Percentiles rank a stretch among this genome's conserved stretches.
Conservation (phyloP, 2,113 vertebrate genomes). For the Psilopsiagon aymara region DNA sequence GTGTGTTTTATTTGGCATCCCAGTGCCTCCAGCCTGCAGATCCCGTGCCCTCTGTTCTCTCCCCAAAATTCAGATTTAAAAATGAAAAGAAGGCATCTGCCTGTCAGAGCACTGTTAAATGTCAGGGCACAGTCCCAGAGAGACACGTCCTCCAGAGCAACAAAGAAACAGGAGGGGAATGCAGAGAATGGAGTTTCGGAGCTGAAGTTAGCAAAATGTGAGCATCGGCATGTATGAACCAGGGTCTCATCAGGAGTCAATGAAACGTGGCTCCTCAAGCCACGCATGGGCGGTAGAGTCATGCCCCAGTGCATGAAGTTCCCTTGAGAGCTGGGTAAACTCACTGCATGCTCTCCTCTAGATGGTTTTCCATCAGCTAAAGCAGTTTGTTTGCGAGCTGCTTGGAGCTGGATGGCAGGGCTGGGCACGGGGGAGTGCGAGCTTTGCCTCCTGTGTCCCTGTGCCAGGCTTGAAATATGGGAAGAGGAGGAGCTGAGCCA, state of each 20-base stretch:
- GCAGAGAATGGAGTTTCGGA: not conserved
- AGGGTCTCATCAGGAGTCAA: conserved; percentile 7
- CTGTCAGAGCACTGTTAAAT: not conserved
- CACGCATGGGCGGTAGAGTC: not conserved
- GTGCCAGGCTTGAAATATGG: not conserved
- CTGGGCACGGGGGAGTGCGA: not conserved
- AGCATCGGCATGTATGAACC: not conserved
- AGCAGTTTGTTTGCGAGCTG: not conserved
- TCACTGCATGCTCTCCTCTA: not conserved
- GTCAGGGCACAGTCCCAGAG: not conserved
- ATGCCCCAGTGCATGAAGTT: not conserved
- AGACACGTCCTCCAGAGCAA: not conserved
- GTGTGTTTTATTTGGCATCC: accelerated
- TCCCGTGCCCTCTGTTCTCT: not conserved
- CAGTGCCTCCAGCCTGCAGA: not conserved
- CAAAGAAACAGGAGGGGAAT: not conserved
- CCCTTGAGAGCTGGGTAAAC: not conserved
- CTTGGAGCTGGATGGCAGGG: not conserved
- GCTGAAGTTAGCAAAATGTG: accelerated
- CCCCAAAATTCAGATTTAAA: not conserved
- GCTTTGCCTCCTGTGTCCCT: not conserved
- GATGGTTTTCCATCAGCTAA: not conserved
- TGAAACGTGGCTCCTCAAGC: not conserved
- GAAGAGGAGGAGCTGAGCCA: not conserved
- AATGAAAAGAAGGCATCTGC: not conserved